These are phyloP conservation scores for Tinea pellionella DNA, from an alignment of 2,888 invertebrate genomes.

Conservation along the genomic window DNA sequence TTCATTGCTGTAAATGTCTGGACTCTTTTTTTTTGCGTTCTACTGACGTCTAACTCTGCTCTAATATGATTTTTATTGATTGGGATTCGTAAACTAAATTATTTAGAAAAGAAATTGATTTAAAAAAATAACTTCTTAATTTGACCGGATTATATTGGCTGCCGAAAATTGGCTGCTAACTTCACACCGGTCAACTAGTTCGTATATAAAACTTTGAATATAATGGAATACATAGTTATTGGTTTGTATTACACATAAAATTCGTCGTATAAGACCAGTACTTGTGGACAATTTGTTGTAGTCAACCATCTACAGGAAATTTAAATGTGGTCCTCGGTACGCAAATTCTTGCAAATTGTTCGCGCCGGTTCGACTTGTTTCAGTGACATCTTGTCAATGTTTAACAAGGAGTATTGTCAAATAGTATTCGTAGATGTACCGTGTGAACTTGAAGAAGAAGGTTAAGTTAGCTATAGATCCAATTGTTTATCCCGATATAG, in stretches of 20 bases:
- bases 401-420: constrained; percentile 28
- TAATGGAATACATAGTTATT: no score
- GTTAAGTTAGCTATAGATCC: not conserved
- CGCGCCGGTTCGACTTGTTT: constrained; percentile 25
- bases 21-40: no score
- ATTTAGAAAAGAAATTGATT: no score
- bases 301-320: constrained; percentile 26
- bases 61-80: no score
- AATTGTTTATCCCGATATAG: no score
- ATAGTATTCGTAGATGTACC: not conserved
- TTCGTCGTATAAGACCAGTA: constrained; percentile 12
- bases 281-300: constrained; percentile 16
- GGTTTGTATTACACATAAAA: not conserved
- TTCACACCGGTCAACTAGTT: not conserved
- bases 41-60: no score
- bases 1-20: no score
- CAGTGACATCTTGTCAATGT: constrained; percentile 23
- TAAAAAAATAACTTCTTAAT: no score
- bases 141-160: no score
- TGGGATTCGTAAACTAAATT: no score
- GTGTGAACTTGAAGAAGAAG: not conserved
- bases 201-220: no score
- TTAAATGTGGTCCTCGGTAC: constrained; percentile 31
- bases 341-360: constrained; percentile 44
- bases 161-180: no score